Evolutionary conservation across 2,797 vertebrate species (phyloP), one percentile per base, ranked within the genome.

Genomic region (Esox lucius): DNA sequence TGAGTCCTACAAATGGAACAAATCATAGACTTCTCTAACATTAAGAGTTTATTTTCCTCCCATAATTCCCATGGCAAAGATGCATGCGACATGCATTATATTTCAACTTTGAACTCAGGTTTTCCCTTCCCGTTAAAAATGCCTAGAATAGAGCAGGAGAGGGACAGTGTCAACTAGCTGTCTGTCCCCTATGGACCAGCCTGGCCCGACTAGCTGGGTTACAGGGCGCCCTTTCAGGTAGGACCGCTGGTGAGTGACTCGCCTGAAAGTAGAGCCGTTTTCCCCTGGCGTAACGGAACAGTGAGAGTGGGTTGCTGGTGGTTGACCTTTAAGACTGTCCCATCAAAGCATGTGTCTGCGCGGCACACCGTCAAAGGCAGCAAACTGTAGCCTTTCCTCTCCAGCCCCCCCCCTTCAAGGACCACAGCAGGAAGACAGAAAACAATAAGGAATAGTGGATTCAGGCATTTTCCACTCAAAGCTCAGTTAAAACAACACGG

Each of bases 291-390:
- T 81, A 76, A 83, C 49, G 0, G 71, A 84, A n/a, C 87, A 75
- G 75, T 79, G 84, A 68, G 78, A 85, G 77, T 59, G 80, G 78
- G 74, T 83, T 73, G 64, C 82, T 79, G 75, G 80, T 64, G 76
- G 77, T 64, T 80, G 71, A 61, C 56, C 56, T 61, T 61, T 61
- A 24, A 26, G 35, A 61, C 8, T 69, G 80, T 75, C 70, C 71
- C 59, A 61, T 73, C 53, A 42, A 33, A 68, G 65, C 33, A 35
- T 59, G 26, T 59, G 28, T 75, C 65, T 56, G 59, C 70, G 74
- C 51, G 1, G 28, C 19, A 62, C 70, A 74, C 49, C 0, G 19
- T 28, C 33, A 42, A 68, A 35, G n/a, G 33, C 35, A 35, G 35
- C 4, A 22, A 1, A 13, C 35, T 46, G 66, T 42, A 22, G 33